phyloP scores from a whole-genome alignment of 2,113 vertebrate species.

The Fregetta grallaria region DNA sequence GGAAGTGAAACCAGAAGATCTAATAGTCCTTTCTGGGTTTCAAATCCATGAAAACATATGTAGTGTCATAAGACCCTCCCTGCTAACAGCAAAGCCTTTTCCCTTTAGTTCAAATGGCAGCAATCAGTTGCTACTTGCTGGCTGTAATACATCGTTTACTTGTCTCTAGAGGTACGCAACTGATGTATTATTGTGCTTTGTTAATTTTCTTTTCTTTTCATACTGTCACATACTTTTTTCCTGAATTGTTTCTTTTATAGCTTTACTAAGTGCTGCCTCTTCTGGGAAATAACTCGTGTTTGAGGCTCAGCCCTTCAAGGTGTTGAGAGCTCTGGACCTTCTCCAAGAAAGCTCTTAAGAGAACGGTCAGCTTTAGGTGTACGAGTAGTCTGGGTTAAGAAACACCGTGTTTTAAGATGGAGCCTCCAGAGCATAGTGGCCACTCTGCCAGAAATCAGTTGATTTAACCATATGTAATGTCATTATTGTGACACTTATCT shows the following conservation, averaged over 20 bases:
- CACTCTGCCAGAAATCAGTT: background rate
- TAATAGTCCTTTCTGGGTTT: background rate
- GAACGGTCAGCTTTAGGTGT: background rate
- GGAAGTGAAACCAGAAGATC: background rate
- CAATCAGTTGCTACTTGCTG: background rate
- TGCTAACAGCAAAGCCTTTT: background rate
- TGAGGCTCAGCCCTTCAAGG: constrained; percentile 14
- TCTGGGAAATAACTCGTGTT: constrained; percentile 27
- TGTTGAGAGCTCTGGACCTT: constrained; percentile 40
- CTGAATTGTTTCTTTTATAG: background rate
- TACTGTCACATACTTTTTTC: background rate
- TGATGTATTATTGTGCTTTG: background rate
- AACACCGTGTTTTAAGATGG: background rate
- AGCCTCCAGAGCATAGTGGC: background rate
- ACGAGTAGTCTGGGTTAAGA: background rate
- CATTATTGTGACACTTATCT: background rate
- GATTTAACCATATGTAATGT: background rate
- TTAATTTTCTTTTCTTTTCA: constrained; percentile 18
- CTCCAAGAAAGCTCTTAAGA: constrained; percentile 34
- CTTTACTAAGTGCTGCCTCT: background rate
- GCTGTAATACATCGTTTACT: background rate
- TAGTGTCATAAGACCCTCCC: background rate
- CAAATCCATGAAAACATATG: background rate
- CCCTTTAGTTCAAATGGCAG: background rate
- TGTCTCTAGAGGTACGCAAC: background rate